Evolutionary conservation across 2,113 vertebrate genomes (phyloP).

Genomic region (Glaucidium brasilianum): DNA sequence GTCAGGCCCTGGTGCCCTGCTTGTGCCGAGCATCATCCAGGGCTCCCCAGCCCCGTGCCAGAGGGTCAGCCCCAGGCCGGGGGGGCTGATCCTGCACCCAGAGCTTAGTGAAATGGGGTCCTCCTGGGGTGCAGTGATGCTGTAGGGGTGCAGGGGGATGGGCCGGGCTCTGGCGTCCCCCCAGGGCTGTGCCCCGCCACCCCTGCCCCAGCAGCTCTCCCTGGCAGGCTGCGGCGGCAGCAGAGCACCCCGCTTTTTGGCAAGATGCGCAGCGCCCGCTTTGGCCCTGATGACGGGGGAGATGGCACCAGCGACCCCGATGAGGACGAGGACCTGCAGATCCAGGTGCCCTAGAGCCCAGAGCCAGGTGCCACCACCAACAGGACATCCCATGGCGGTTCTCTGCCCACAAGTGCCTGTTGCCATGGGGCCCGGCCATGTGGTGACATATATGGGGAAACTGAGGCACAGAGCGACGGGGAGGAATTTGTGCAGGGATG

Average conservation of each 20-base stretch:
- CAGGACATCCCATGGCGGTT: rapidly evolving
- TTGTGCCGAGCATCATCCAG: rapidly evolving
- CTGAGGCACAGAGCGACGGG: rapidly evolving
- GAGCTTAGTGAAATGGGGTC: neutral
- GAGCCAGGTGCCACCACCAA: rapidly evolving
- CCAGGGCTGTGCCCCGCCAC: rapidly evolving
- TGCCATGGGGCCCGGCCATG: rapidly evolving
- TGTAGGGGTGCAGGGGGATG: rapidly evolving
- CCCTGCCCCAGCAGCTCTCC: neutral
- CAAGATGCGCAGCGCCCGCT: conserved; percentile 87
- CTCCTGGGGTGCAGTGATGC: rapidly evolving
- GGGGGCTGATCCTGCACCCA: neutral
- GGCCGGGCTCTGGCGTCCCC: rapidly evolving
- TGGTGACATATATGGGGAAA: neutral
- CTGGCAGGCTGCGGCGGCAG: conserved; percentile 86
- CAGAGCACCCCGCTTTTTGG: conserved; percentile 87
- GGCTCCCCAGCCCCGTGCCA: rapidly evolving
- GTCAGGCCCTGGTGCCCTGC: rapidly evolving
- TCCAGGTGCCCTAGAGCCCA: conserved; percentile 85
- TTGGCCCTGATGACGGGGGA: conserved; percentile 79
- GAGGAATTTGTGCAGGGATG: neutral
- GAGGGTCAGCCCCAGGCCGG: neutral
- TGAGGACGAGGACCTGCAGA: conserved; percentile 89
- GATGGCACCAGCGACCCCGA: conserved; percentile 85
- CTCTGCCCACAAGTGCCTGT: neutral